Evolutionary conservation across 2,113 vertebrate genomes (phyloP).

Genomic region (Echinops telfairi): DNA sequence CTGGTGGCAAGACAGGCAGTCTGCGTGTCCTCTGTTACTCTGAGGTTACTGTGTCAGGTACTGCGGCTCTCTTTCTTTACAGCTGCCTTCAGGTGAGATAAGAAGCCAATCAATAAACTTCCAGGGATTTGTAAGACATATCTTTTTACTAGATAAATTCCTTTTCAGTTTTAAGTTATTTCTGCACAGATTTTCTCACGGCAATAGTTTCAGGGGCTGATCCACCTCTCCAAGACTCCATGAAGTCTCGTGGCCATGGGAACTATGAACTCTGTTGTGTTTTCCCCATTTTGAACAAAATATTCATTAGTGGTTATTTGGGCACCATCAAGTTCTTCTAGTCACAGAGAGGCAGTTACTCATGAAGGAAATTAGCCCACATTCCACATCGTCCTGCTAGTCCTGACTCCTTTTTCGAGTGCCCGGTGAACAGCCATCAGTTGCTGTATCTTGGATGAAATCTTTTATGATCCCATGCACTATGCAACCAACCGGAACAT

Average conservation of each 20-base stretch:
- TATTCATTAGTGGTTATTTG: neutral
- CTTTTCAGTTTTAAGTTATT: neutral
- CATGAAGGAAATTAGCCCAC: neutral
- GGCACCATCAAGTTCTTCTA: neutral
- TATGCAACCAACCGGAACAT: neutral
- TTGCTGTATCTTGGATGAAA: neutral
- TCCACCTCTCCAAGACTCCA: neutral
- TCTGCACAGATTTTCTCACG: neutral
- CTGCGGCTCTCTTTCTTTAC: neutral
- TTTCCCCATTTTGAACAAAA: neutral
- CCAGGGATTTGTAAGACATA: too few species aligned
- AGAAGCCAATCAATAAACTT: neutral
- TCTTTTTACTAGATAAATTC: too few species aligned
- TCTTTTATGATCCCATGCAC: neutral
- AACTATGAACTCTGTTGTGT: neutral
- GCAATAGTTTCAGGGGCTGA: neutral
- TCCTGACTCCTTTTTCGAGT: neutral
- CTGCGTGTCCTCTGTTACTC: neutral
- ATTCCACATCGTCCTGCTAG: neutral
- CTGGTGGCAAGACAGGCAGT: slow-evolving; percentile 58
- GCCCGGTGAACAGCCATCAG: neutral
- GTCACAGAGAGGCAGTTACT: neutral
- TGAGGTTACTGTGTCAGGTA: neutral
- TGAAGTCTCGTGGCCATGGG: neutral
- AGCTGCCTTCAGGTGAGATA: neutral